These are phyloP conservation scores for Polylopha cassiicola DNA, from an alignment of 2,888 invertebrate species.

Conservation along the genomic window DNA sequence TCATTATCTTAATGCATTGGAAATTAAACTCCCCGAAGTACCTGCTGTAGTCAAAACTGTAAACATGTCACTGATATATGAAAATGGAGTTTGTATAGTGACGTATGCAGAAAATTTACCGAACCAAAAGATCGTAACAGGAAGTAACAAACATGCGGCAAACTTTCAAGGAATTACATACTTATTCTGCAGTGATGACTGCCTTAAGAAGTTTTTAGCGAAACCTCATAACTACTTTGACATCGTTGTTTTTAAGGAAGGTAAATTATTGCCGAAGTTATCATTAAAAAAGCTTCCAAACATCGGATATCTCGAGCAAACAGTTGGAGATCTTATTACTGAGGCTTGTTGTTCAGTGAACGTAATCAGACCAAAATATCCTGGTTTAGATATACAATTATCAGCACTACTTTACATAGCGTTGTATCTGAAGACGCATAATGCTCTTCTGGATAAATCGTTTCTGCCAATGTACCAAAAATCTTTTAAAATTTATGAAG, in stretches of 20 bases:
- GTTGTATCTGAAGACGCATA: conserved; percentile 75
- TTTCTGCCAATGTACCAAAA: conserved; percentile 50
- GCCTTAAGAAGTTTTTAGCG: conserved; percentile 71
- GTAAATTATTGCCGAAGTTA: conserved; percentile 53
- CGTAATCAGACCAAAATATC: conserved; percentile 77
- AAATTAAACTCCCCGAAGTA: conserved; percentile 63
- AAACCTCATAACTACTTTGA: conserved; percentile 70
- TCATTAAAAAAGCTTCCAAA: conserved; percentile 70
- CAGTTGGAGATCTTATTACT: conserved; percentile 70
- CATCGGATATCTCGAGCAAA: conserved; percentile 80
- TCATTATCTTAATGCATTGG: conserved; percentile 40
- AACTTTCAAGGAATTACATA: conserved; percentile 70
- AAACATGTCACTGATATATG: conserved; percentile 55
- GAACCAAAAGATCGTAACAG: conserved; percentile 57
- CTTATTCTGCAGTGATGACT: conserved; percentile 73
- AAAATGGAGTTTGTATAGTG: conserved; percentile 78
- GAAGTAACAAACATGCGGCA: conserved; percentile 62
- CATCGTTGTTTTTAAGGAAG: conserved; percentile 58
- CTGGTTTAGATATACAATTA: conserved; percentile 66
- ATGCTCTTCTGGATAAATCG: conserved; percentile 44
- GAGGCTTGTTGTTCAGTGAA: conserved; percentile 73
- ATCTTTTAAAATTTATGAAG: conserved; percentile 49
- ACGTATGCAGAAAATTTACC: conserved; percentile 77
- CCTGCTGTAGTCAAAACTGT: conserved; percentile 66
- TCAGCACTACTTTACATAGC: conserved; percentile 77